Percentiles rank a stretch among this genome's conserved stretches.
Conservation (phyloP, 2,797 vertebrate species). For the Onychomys leucogaster region DNA sequence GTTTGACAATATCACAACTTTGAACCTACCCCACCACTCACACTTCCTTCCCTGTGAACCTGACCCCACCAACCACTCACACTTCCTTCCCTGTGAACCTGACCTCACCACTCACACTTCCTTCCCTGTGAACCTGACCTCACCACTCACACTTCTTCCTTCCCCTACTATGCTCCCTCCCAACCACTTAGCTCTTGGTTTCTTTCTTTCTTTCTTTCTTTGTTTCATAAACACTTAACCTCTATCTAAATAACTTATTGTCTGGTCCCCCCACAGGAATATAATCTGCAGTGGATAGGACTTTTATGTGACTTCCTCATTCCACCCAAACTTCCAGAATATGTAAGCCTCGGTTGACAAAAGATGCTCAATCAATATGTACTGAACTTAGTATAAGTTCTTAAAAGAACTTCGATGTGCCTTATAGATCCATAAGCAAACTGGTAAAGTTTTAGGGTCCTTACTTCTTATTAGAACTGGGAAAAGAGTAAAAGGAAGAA, state of each 20-base stretch:
- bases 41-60: too few species aligned
- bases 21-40: too few species aligned
- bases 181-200: background rate
- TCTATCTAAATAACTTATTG: background rate
- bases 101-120: too few species aligned
- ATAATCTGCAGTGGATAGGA: background rate
- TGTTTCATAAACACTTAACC: slow-evolving; percentile 22
- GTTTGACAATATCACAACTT: background rate
- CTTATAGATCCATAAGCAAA: slow-evolving; percentile 4
- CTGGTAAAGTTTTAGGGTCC: background rate
- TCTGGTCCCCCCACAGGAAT: background rate
- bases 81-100: too few species aligned
- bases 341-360: background rate
- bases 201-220: background rate
- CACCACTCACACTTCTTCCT: background rate
- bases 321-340: slow-evolving; percentile 47
- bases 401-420: background rate
- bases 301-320: background rate
- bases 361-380: background rate
- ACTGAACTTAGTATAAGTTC: background rate
- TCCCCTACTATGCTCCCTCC: background rate
- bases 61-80: too few species aligned
- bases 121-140: too few species aligned
- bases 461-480: background rate
- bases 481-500: background rate